Percentiles rank a stretch among this genome's conserved stretches.
Conservation (phyloP, 2,113 vertebrate genomes). For the Erpornis zantholeuca region DNA sequence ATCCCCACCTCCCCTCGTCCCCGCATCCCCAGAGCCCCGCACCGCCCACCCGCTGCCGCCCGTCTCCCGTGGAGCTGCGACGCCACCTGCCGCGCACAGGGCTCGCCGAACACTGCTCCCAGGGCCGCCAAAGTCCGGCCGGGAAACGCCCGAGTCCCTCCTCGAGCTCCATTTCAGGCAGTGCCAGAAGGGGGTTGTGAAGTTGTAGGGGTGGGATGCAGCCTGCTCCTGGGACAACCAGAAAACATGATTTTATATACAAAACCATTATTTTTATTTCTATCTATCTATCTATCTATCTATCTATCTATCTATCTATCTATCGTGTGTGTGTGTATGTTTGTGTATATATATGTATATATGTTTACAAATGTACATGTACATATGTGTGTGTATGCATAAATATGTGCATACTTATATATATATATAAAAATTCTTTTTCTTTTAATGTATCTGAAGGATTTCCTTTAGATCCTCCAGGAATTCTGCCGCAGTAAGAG, state of each 20-base stretch:
- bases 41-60: no score
- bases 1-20: background rate
- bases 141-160: background rate
- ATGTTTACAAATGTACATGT: no score
- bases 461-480: background rate
- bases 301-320: background rate
- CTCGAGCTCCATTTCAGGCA: background rate
- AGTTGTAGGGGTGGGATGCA: background rate
- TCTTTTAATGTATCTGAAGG: background rate
- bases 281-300: background rate
- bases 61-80: slow-evolving; percentile 57
- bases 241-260: no score
- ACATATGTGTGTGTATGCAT: no score
- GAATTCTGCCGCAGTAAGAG: accelerated
- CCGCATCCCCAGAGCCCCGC: no score
- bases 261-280: background rate
- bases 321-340: no score
- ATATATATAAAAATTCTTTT: background rate
- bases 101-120: background rate
- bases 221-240: background rate
- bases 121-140: accelerated
- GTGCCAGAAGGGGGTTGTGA: background rate
- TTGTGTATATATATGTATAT: background rate
- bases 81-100: slow-evolving; percentile 69
- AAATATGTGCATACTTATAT: background rate